phyloP scores from a whole-genome alignment of 2,113 vertebrate species.

The Dissostichus mawsoni region DNA sequence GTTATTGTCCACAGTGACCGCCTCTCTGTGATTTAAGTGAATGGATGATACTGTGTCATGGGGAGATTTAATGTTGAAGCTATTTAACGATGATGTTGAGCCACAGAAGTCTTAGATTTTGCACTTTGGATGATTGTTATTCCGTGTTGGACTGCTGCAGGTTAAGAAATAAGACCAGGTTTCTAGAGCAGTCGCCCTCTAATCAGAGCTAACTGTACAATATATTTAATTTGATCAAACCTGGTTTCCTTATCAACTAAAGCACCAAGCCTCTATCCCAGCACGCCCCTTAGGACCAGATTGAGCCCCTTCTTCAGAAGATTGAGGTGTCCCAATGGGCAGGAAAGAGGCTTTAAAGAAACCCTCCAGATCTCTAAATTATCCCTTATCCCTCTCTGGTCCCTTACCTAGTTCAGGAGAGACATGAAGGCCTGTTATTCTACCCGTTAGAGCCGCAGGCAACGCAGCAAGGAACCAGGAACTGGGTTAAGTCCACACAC shows the following conservation, averaged over 20 bases:
- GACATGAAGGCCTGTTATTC: slow-evolving; percentile 70
- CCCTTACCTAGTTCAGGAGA: slow-evolving; percentile 70
- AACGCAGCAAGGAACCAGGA: slow-evolving; percentile 76
- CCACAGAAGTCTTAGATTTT: slow-evolving; percentile 75
- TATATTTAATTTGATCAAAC: slow-evolving; percentile 32
- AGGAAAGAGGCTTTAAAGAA: slow-evolving; percentile 51
- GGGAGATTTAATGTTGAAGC: slow-evolving; percentile 58
- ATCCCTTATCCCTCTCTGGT: slow-evolving; percentile 61
- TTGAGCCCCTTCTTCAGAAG: slow-evolving; percentile 23
- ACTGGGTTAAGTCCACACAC: slow-evolving; percentile 82
- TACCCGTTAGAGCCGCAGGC: slow-evolving; percentile 64
- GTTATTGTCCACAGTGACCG: slow-evolving; percentile 66
- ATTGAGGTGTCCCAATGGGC: slow-evolving; percentile 33
- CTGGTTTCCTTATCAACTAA: slow-evolving; percentile 33
- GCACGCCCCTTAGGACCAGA: slow-evolving; percentile 58
- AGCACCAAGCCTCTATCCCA: slow-evolving; percentile 38
- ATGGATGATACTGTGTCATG: slow-evolving; percentile 57
- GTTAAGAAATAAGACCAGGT: slow-evolving; percentile 44
- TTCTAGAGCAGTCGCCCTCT: slow-evolving; percentile 27
- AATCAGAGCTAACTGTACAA: slow-evolving; percentile 23
- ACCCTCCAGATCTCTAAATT: slow-evolving; percentile 64
- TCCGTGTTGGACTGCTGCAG: slow-evolving; percentile 59
- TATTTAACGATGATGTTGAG: slow-evolving; percentile 69
- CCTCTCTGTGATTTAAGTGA: slow-evolving; percentile 73
- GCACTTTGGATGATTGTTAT: slow-evolving; percentile 72